These are phyloP conservation scores for Chlorops oryzae DNA, from an alignment of 1,140 invertebrate species.

Conservation along the genomic window DNA sequence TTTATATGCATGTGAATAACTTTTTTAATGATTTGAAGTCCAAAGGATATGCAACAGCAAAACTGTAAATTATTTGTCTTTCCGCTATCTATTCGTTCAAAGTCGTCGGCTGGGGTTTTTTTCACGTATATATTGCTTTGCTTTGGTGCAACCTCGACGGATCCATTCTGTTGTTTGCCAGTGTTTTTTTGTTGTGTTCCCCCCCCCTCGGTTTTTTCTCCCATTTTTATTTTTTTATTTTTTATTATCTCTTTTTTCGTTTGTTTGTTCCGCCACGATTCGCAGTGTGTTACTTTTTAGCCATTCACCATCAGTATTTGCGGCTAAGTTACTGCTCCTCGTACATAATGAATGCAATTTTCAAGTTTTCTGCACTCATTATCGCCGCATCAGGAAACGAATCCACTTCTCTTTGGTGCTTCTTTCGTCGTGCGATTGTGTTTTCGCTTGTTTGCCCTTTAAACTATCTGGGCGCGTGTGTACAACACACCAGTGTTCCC, in stretches of 20 bases:
- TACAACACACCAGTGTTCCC: too few species aligned
- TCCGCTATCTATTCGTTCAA: background rate
- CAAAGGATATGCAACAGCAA: background rate
- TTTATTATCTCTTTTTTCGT: background rate
- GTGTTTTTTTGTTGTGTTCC: background rate
- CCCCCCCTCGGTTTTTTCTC: background rate
- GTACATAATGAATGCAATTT: constrained; percentile 42
- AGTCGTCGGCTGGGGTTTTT: background rate
- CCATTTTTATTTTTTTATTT: background rate
- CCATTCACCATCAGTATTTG: constrained; percentile 5
- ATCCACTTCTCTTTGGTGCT: too few species aligned
- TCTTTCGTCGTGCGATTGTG: too few species aligned
- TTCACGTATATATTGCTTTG: background rate
- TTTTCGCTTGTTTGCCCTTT: too few species aligned
- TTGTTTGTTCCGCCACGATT: background rate
- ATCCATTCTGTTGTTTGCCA: background rate
- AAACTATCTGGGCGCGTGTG: too few species aligned
- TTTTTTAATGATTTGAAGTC: too few species aligned
- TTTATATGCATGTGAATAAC: too few species aligned
- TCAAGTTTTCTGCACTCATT: constrained; percentile 23
- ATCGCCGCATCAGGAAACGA: constrained; percentile 15
- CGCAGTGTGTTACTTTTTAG: constrained; percentile 2
- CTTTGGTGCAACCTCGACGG: background rate
- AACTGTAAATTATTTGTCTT: background rate
- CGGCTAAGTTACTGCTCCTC: background rate